phyloP scores from a whole-genome alignment of 2,888 invertebrate genomes.

The Temnothorax unifasciatus region DNA sequence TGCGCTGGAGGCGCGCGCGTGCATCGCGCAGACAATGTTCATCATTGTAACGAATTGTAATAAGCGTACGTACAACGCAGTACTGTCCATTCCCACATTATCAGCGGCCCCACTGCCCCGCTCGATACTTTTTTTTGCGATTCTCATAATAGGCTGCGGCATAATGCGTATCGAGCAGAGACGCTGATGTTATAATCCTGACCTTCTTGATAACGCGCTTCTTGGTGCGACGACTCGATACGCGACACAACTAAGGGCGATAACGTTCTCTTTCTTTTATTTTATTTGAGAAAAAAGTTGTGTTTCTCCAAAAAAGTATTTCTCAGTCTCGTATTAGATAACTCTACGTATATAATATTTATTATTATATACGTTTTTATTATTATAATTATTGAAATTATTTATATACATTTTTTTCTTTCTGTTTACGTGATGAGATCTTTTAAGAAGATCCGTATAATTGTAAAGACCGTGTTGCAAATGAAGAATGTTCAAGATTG shows the following conservation, averaged over 20 bases:
- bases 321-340: background rate
- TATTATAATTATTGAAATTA: constrained; percentile 1
- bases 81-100: background rate
- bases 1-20: constrained; percentile 12
- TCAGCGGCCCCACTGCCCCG: background rate
- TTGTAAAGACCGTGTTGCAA: background rate
- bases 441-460: background rate
- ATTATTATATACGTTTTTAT: background rate
- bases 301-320: background rate
- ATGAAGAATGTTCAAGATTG: constrained; percentile 5
- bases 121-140: background rate
- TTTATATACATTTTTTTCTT: background rate
- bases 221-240: background rate
- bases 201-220: constrained; percentile 10
- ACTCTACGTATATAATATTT: background rate
- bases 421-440: background rate
- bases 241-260: background rate
- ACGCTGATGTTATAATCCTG: constrained; percentile 12
- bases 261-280: background rate
- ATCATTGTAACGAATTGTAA: constrained; percentile 25
- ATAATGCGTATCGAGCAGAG: constrained; percentile 20
- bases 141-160: constrained; percentile 25
- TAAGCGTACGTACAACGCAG: background rate
- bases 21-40: constrained; percentile 19
- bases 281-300: background rate